A percentile compares a stretch with the other conserved stretches of the same genome.
phyloP scores from a whole-genome alignment of 2,888 invertebrate species.

The Copidosoma aretas region DNA sequence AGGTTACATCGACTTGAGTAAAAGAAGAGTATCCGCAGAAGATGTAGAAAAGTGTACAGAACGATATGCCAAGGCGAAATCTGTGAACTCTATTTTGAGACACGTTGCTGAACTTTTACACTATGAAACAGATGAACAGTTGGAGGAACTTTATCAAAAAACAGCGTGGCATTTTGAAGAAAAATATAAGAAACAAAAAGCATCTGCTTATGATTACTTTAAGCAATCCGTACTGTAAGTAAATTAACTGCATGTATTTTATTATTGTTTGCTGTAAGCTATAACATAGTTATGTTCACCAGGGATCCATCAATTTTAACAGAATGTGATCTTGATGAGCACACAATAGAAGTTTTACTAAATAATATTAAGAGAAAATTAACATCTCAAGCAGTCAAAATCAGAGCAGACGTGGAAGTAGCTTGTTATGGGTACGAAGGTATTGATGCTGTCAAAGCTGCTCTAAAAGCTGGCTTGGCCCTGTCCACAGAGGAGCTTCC shows the following conservation, averaged over 20 bases:
- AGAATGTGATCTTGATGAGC: slow-evolving; percentile 92
- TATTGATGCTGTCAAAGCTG: slow-evolving; percentile 96
- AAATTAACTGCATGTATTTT: slow-evolving; percentile 44
- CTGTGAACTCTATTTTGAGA: slow-evolving; percentile 95
- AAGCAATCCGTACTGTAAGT: slow-evolving; percentile 96
- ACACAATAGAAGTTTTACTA: slow-evolving; percentile 89
- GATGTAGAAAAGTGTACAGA: slow-evolving; percentile 99
- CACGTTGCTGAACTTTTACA: slow-evolving; percentile 95
- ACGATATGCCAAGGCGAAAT: slow-evolving; percentile 97
- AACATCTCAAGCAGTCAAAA: slow-evolving; percentile 97
- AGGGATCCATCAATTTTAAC: slow-evolving; percentile 94
- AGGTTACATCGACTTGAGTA: slow-evolving; percentile 99
- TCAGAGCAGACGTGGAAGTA: slow-evolving; percentile 90
- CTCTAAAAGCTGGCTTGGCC: slow-evolving; percentile 87
- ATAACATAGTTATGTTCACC: slow-evolving; percentile 39
- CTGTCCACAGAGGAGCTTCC: slow-evolving; percentile 92
- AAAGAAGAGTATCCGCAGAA: slow-evolving; percentile 96
- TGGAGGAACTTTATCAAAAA: slow-evolving; percentile 93
- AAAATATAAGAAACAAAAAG: slow-evolving; percentile 93
- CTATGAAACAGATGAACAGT: slow-evolving; percentile 88
- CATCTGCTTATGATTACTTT: slow-evolving; percentile 96
- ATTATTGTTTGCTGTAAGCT: background rate
- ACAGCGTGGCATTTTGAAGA: slow-evolving; percentile 99
- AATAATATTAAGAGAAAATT: slow-evolving; percentile 95
- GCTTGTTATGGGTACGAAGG: slow-evolving; percentile 97